Conservation (phyloP, 2,888 invertebrate species). For the Ceraclea dissimilis region DNA sequence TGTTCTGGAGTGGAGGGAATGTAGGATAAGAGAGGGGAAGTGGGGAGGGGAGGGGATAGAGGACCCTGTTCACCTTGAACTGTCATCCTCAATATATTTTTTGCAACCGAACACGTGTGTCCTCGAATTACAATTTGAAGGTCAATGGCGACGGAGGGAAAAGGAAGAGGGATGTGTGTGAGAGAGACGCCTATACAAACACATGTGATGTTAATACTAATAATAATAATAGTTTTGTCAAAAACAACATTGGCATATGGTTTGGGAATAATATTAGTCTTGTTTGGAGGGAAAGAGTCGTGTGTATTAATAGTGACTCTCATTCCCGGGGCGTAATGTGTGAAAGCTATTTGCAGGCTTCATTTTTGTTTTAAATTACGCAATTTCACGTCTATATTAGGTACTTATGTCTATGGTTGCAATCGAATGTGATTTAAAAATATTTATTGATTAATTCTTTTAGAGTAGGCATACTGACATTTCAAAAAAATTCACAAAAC, state of each 20-base stretch:
- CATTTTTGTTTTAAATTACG: too few relatives aligned
- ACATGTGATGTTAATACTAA: background rate
- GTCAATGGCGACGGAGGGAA: conserved; percentile 16
- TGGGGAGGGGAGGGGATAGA: background rate
- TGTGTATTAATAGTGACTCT: too few relatives aligned
- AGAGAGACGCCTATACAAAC: conserved; percentile 2
- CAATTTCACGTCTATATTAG: too few relatives aligned
- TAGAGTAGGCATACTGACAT: too few relatives aligned
- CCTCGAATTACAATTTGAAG: conserved; percentile 24
- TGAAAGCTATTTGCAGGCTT: too few relatives aligned
- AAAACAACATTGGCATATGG: background rate
- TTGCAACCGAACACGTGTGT: conserved; percentile 19
- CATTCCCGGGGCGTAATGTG: too few relatives aligned
- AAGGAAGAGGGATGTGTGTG: conserved; percentile 1
- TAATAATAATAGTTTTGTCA: background rate
- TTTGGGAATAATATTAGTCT: too few relatives aligned
- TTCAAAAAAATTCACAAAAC: too few relatives aligned
- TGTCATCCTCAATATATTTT: conserved; percentile 24
- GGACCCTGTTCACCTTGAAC: conserved; percentile 24
- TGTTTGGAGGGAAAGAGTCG: too few relatives aligned
- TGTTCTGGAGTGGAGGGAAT: background rate
- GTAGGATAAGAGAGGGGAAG: background rate
- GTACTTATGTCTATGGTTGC: too few relatives aligned
- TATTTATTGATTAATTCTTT: too few relatives aligned
- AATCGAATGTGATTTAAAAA: too few relatives aligned